phyloP scores from a whole-genome alignment of 2,797 vertebrate species.

The Columba guinea region DNA sequence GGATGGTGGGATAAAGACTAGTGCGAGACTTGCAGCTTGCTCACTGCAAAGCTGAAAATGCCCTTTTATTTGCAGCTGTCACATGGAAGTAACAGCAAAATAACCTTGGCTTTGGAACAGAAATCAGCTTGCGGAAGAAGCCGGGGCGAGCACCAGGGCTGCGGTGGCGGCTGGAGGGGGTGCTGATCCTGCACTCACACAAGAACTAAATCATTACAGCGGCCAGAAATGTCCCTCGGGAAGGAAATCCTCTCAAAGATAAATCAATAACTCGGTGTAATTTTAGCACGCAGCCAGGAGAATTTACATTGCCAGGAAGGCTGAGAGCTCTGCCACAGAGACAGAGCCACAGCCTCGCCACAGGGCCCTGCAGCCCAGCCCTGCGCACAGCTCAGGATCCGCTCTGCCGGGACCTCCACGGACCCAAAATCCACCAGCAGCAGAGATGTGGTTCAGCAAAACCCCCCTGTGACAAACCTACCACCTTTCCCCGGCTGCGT shows the following conservation, averaged over 20 bases:
- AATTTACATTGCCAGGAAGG: constrained; percentile 72
- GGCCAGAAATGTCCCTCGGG: constrained; percentile 52
- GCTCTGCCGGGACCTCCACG: accelerated
- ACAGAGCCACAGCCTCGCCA: constrained; percentile 49
- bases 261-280: constrained; percentile 72
- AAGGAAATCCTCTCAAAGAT: constrained; percentile 74
- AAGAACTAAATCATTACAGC: constrained; percentile 32
- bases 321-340: constrained; percentile 33
- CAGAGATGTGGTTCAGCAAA: not conserved
- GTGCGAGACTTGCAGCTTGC: not conserved
- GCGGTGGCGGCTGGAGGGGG: not conserved
- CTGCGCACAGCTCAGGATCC: not conserved
- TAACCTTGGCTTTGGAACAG: not conserved
- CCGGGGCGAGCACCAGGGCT: not conserved
- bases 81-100: not conserved
- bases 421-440: not conserved
- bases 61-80: not conserved
- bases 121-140: not conserved
- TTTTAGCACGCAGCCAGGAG: constrained; percentile 63
- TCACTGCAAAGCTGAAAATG: not conserved
- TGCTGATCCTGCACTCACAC: constrained; percentile 16
- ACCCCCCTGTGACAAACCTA: not conserved
- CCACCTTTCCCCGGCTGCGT: accelerated
- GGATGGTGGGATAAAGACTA: accelerated
- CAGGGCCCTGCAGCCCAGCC: not conserved